These are phyloP conservation scores for Amblyopsis hoosieri DNA, from an alignment of 2,797 vertebrate species.

Conservation along the genomic window DNA sequence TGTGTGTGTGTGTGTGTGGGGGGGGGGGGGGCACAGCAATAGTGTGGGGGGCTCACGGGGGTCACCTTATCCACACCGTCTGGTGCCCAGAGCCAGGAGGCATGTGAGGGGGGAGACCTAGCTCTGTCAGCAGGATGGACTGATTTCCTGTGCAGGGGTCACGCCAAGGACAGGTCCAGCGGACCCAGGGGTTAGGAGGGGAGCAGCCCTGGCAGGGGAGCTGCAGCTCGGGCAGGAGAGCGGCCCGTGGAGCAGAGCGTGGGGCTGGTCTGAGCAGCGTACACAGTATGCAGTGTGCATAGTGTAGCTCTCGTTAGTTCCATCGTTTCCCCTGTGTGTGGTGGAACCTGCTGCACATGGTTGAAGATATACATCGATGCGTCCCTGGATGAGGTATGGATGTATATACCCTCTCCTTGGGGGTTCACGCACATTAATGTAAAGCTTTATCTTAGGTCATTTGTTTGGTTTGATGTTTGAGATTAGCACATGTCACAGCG, in stretches of 20 bases:
- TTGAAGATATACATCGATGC: constrained; percentile 14
- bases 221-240: constrained; percentile 38
- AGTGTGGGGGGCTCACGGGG: constrained; percentile 54
- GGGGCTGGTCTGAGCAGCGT: too few relatives aligned
- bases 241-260: constrained; percentile 16
- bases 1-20: constrained; percentile 48
- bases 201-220: constrained; percentile 35
- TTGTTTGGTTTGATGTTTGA: constrained; percentile 15
- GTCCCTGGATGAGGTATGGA: constrained; percentile 6
- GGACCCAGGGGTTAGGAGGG: constrained; percentile 62
- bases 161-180: constrained; percentile 77
- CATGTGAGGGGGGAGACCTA: constrained; percentile 42
- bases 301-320: too few relatives aligned
- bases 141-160: constrained; percentile 83
- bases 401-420: not conserved
- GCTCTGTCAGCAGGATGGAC: constrained; percentile 77
- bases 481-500: constrained; percentile 8
- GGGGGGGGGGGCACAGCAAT: constrained; percentile 53
- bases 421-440: constrained; percentile 12
- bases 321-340: too few relatives aligned
- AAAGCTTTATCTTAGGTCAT: not conserved
- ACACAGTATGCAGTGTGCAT: too few relatives aligned
- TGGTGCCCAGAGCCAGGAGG: constrained; percentile 61
- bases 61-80: constrained; percentile 67
- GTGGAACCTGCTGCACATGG: too few relatives aligned